A percentile compares a stretch with the other conserved stretches of the same genome.
Evolutionary conservation across 2,888 invertebrate genomes (phyloP).

Genomic region (Schrankia costaestrigalis): DNA sequence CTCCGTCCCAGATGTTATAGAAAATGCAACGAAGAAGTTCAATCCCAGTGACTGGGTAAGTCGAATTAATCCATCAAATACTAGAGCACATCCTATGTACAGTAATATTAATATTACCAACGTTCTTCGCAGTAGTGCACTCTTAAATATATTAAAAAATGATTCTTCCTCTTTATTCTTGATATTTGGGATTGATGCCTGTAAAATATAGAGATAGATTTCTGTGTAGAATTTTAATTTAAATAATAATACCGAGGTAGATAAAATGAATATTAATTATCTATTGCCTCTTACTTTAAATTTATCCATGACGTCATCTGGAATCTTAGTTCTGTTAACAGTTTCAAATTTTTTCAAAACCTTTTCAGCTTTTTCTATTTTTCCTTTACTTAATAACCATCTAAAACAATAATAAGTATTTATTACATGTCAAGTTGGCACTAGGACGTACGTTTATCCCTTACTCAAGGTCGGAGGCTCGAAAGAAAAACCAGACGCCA

Average conservation of each 20-base stretch:
- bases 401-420: too few relatives aligned
- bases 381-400: conserved; percentile 50
- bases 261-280: too few relatives aligned
- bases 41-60: conserved; percentile 54
- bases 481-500: too few relatives aligned
- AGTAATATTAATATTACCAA: conserved; percentile 25
- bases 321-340: conserved; percentile 51
- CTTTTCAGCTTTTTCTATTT: conserved; percentile 46
- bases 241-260: neutral
- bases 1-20: conserved; percentile 49
- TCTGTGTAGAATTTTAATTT: too few relatives aligned
- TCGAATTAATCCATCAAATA: conserved; percentile 53
- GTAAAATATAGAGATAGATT: conserved; percentile 9
- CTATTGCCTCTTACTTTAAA: conserved; percentile 61
- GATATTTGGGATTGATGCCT: too few relatives aligned
- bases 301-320: conserved; percentile 48
- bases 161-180: conserved; percentile 1
- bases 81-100: conserved; percentile 42
- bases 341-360: conserved; percentile 54
- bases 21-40: conserved; percentile 55
- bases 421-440: too few relatives aligned
- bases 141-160: neutral
- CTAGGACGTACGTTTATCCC: too few relatives aligned
- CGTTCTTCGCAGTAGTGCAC: conserved; percentile 1
- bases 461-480: too few relatives aligned